Percentiles rank a stretch among this genome's conserved stretches.
phyloP scores from a whole-genome alignment of 2,888 invertebrate genomes.

The Pilophorus perplexus region DNA sequence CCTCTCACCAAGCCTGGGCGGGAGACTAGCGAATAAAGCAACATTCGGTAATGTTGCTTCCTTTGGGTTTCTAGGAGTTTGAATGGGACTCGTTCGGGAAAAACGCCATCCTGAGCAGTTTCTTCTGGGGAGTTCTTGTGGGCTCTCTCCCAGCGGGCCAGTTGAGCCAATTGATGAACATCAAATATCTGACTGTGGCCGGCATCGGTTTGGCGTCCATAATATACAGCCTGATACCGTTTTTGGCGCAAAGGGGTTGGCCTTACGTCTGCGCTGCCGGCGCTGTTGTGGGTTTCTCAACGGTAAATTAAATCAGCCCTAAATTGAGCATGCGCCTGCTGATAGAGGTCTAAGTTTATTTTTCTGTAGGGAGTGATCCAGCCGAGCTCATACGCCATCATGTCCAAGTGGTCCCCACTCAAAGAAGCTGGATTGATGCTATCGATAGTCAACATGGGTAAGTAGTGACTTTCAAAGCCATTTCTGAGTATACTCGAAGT shows the following conservation, averaged over 20 bases:
- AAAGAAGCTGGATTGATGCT: constrained; percentile 62
- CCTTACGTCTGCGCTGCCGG: neutral
- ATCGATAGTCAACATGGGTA: neutral
- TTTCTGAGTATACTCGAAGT: too few relatives aligned
- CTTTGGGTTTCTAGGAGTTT: constrained; percentile 61
- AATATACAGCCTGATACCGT: constrained; percentile 71
- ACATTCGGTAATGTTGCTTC: too few relatives aligned
- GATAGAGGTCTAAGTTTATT: too few relatives aligned
- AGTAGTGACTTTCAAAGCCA: too few relatives aligned
- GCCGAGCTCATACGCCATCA: constrained; percentile 63
- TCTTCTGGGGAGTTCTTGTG: constrained; percentile 74
- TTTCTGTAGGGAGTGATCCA: constrained; percentile 69
- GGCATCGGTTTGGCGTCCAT: constrained; percentile 49
- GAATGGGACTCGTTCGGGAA: constrained; percentile 60
- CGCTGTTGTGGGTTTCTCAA: too few relatives aligned
- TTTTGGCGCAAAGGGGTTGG: constrained; percentile 70
- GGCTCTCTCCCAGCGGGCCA: constrained; percentile 65
- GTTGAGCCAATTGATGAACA: constrained; percentile 44
- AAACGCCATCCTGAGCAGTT: constrained; percentile 63
- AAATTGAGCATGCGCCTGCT: too few relatives aligned
- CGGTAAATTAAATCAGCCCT: too few relatives aligned
- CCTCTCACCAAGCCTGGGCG: too few relatives aligned
- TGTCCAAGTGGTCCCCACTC: constrained; percentile 72
- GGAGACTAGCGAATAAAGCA: too few relatives aligned
- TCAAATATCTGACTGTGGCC: constrained; percentile 39